Percentiles rank a stretch among this genome's conserved stretches.
phyloP scores from a whole-genome alignment of 2,797 vertebrate genomes.

The Coracias cyanogaster region DNA sequence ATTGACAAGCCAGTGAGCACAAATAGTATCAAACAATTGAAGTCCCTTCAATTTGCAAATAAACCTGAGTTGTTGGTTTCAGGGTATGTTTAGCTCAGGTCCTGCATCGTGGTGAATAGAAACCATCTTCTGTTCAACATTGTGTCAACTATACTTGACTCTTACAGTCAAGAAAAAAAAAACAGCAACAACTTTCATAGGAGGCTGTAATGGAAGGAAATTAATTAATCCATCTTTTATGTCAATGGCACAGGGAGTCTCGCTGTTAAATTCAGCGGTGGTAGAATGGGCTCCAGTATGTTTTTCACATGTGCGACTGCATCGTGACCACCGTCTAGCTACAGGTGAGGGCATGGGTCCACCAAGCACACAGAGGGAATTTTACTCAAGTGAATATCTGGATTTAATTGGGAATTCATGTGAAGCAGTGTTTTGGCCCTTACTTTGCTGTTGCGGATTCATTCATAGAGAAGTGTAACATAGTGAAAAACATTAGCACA shows the following conservation, averaged over 20 bases:
- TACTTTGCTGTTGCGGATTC: background rate
- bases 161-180: background rate
- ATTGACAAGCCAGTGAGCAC: background rate
- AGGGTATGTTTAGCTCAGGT: background rate
- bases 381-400: background rate
- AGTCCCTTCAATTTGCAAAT: background rate
- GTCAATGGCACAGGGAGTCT: background rate
- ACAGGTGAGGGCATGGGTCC: background rate
- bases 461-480: background rate
- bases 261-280: background rate
- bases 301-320: background rate
- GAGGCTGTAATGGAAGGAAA: background rate
- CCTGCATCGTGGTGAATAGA: background rate
- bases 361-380: background rate
- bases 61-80: background rate
- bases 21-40: background rate
- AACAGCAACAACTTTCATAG: background rate
- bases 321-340: background rate
- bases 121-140: background rate
- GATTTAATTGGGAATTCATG: background rate
- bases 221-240: background rate
- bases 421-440: background rate
- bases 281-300: background rate
- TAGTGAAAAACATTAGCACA: background rate
- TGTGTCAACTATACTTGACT: background rate